A percentile compares a stretch with the other conserved stretches of the same genome.
Conservation (phyloP, 1,140 invertebrate genomes). For the Drosophila bocki region DNA sequence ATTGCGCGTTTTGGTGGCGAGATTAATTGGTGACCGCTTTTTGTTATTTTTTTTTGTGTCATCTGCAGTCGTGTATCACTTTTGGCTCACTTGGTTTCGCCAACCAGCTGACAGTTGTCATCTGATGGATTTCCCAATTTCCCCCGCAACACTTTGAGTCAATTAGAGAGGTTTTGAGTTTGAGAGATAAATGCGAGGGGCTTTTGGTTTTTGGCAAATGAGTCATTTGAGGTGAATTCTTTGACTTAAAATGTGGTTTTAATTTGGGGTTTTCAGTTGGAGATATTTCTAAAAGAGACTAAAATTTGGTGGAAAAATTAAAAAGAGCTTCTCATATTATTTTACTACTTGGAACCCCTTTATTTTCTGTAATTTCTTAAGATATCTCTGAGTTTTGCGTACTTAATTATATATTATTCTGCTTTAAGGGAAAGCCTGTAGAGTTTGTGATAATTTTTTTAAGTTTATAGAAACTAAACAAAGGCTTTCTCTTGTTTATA, state of each 20-base stretch:
- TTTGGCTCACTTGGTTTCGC: constrained; percentile 22
- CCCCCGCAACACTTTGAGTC: constrained; percentile 13
- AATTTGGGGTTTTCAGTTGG: background rate
- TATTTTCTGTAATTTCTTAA: too few species aligned
- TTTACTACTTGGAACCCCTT: too few species aligned
- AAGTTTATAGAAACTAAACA: background rate
- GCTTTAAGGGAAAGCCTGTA: background rate
- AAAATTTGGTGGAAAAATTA: background rate
- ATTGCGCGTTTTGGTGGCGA: constrained; percentile 50
- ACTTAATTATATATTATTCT: background rate
- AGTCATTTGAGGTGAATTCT: background rate
- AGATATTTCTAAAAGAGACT: background rate
- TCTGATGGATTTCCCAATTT: constrained; percentile 32
- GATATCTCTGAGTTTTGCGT: background rate
- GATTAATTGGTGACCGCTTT: constrained; percentile 65
- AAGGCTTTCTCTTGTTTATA: background rate
- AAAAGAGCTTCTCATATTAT: background rate
- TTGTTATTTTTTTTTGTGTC: constrained; percentile 26
- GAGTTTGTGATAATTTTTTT: background rate
- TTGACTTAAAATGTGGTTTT: background rate
- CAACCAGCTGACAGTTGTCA: constrained; percentile 34
- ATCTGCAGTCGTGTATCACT: constrained; percentile 38
- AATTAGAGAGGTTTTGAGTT: constrained; percentile 38
- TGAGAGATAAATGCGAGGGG: background rate
- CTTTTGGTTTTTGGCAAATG: constrained; percentile 1